Base-by-base conservation (phyloP, 2,888 invertebrate genomes). In the Drosophila nr. medialis region DNA sequence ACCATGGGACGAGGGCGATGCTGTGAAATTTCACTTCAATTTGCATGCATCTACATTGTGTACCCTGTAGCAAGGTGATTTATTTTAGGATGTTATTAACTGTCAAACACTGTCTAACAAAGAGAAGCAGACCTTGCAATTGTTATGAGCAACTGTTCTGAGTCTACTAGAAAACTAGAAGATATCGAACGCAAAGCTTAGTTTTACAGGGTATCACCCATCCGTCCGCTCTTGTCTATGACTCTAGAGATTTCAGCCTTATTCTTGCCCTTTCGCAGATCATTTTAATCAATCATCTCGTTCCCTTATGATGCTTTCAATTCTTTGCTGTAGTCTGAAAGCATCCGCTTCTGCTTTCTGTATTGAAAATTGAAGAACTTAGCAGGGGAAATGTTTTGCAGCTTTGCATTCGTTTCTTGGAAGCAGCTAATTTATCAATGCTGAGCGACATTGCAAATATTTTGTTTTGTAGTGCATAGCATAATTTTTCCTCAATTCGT, bases 381-480 rank as follows among this genome's bases (percentile, higher is more conserved):
- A 50, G 50, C 64, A 66, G 67, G 30, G 64, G 74, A 79, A 77
- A 77, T 72, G 67, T 74, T 74, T 68, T 45, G 24, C 53, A 40
- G 53, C 65, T 58, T 56, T 51, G 27, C 38, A 48, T 48, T 59
- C 50, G 60, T 64, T 53, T 63, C 55, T 61, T 30, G 49, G 51
- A 70, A 51, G 53, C 54, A 50, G 82, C 90, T 90, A 89, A 89
- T 89, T 90, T 90, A 90, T 89, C 91, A 90, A 72, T 78, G 73
- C 68, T 48, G n/a, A 29, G 60, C 79, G 71, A 72, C 71, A 73
- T 67, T 61, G 72, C 75, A 87, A 88, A 83, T 75, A 90, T 88
- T 90, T 77, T 80, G 81, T 80, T 76, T 85, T 77, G 67, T 72
- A 74, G 77, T 83, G 79, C 66, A 45, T 24, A 70, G 77, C 80